Evolutionary conservation across 2,797 vertebrate genomes (phyloP).

Genomic region (Manis javanica): DNA sequence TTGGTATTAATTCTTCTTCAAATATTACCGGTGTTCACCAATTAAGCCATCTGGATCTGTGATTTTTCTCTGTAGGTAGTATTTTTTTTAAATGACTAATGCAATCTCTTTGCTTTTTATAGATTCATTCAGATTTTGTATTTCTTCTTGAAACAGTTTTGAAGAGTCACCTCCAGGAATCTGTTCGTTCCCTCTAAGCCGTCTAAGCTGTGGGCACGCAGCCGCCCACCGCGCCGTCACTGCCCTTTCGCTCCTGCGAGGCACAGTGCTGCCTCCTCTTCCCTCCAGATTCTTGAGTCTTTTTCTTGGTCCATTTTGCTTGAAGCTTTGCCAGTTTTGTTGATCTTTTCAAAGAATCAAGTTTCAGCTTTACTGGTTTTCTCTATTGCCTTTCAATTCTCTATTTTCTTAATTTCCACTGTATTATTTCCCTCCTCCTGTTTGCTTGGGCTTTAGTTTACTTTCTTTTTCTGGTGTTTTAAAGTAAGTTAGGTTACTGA

Average conservation of each 20-base stretch:
- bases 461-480: neutral
- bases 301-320: neutral
- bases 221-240: no score
- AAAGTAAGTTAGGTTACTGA: neutral
- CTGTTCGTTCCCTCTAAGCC: neutral
- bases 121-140: neutral
- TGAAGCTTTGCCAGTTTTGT: neutral
- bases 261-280: neutral
- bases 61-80: neutral
- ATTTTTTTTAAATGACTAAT: neutral
- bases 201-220: no score
- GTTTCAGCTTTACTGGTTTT: neutral
- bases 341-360: neutral
- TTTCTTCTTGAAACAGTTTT: neutral
- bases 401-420: neutral
- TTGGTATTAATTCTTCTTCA: neutral
- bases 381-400: neutral
- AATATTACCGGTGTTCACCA: neutral
- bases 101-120: neutral
- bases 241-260: no score
- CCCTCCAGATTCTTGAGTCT: neutral
- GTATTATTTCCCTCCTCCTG: neutral
- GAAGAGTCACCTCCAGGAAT: neutral
- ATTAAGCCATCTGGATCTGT: neutral
- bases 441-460: neutral